Base-by-base conservation (phyloP, 2,888 invertebrate genomes). In the Melipona bicolor region DNA sequence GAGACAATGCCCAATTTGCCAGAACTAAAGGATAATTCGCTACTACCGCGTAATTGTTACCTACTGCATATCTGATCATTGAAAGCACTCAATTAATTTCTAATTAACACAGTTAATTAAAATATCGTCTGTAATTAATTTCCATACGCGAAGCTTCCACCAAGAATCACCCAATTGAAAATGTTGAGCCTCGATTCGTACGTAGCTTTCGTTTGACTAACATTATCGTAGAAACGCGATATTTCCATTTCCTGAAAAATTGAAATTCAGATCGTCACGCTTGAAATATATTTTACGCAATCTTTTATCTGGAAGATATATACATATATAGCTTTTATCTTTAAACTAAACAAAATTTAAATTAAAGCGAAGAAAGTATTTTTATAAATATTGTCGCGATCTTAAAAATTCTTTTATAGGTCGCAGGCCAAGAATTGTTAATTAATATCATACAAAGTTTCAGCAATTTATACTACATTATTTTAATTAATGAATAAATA, bases 11-110 rank as follows among this genome's bases (percentile, higher is more conserved):
- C 76, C 90, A 87, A 64, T 77, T 79, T 0, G 91, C 79, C 32
- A 91, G 62, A 2, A 83, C 78, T n/a, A 90, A 91, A 11, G 91
- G 91, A 43, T 92, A 78, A 59, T 84, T 90, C 0, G 92, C 89
- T 9, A 84, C 49, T 5, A 88, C 70, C 24, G 87, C 89, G 52
- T 84, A 92, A 72, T 86, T 76, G 70, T 92, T 92, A 59, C 73
- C 59, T 17, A 85, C 79, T 27, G 24, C 21, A 24, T 72, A 72
- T 19, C 87, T 85, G 19, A 36, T 27, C n/a, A 61, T 27, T 3
- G 17, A 17, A 24, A 61, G 24, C 17, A 9, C 1, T 27, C 19
- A 61, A 17, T 27, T 17, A 27, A 59, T 59, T 5, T n/a, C 24
- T 15, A 15, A 59, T 59, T 59, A n/a, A 59, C 15, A 5, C 5